Evolutionary conservation across 2,888 invertebrate genomes (phyloP).

Genomic region (Drosophila pseudotakahashii): DNA sequence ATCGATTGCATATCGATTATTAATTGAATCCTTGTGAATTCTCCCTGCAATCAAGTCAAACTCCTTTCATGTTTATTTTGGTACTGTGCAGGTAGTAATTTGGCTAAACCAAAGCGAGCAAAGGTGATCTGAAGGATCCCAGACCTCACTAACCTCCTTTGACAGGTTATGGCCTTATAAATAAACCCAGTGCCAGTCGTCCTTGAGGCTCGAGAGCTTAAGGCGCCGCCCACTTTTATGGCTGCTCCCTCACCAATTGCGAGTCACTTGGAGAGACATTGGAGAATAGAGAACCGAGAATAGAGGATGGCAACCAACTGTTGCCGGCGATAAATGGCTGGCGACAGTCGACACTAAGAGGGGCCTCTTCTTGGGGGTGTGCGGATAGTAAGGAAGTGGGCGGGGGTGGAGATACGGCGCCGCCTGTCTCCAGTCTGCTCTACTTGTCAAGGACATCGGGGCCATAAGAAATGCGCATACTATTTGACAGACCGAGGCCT

Average conservation of each 20-base stretch:
- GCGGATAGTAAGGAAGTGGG: neutral
- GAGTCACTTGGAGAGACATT: conserved; percentile 2
- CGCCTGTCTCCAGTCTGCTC: conserved; percentile 66
- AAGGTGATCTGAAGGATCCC: conserved; percentile 5
- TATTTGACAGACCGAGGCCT: conserved; percentile 26
- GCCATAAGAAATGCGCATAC: conserved; percentile 70
- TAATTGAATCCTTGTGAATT: neutral
- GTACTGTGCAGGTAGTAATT: conserved; percentile 9
- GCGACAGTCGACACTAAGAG: conserved; percentile 7
- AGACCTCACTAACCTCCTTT: conserved; percentile 4
- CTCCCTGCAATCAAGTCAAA: neutral
- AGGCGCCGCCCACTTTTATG: conserved; percentile 34
- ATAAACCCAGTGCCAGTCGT: conserved; percentile 20
- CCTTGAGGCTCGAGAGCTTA: conserved; percentile 27
- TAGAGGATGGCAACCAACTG: conserved; percentile 43
- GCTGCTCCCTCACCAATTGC: neutral
- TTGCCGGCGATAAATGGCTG: conserved; percentile 42
- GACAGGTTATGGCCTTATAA: conserved; percentile 22
- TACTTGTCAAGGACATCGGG: conserved; percentile 65
- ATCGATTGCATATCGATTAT: conserved; percentile 8
- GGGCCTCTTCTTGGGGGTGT: neutral
- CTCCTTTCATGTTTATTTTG: conserved; percentile 26
- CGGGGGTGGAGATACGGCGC: conserved; percentile 46
- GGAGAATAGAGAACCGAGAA: conserved; percentile 8
- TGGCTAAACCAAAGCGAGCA: neutral